Conservation (phyloP, 2,888 invertebrate species). For the Platynereis dumerilii region DNA sequence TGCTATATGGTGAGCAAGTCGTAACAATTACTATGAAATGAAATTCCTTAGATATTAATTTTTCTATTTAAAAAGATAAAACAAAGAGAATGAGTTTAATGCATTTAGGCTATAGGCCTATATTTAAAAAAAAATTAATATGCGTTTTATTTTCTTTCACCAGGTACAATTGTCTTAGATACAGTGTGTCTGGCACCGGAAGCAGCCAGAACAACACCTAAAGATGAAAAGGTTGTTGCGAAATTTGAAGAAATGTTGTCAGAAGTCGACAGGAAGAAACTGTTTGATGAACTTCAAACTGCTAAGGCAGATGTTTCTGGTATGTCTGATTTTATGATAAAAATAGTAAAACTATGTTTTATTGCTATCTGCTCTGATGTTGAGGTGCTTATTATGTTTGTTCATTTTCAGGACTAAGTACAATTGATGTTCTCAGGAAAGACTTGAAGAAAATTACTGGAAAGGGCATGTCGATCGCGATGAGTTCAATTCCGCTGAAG, state of each 20-base stretch:
- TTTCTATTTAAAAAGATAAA: too few species aligned
- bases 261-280: conserved; percentile 64
- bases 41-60: too few species aligned
- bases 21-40: too few species aligned
- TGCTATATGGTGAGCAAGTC: conserved; percentile 24
- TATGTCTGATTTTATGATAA: conserved; percentile 31
- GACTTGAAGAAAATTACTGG: conserved; percentile 74
- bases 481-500: conserved; percentile 72
- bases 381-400: too few species aligned
- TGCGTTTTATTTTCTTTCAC: too few species aligned
- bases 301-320: conserved; percentile 74
- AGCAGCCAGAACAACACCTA: conserved; percentile 73
- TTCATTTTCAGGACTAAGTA: conserved; percentile 26
- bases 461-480: conserved; percentile 67
- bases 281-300: conserved; percentile 68
- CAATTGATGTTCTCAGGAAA: conserved; percentile 75
- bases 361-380: too few species aligned
- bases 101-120: too few species aligned
- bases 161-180: conserved; percentile 81
- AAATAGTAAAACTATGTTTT: too few species aligned
- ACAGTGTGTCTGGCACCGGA: conserved; percentile 77
- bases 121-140: too few species aligned
- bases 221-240: conserved; percentile 71
- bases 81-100: too few species aligned
- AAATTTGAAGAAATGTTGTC: conserved; percentile 64